phyloP scores from a whole-genome alignment of 64 coral and sea anemone genomes.

The Trachythela sp. region DNA sequence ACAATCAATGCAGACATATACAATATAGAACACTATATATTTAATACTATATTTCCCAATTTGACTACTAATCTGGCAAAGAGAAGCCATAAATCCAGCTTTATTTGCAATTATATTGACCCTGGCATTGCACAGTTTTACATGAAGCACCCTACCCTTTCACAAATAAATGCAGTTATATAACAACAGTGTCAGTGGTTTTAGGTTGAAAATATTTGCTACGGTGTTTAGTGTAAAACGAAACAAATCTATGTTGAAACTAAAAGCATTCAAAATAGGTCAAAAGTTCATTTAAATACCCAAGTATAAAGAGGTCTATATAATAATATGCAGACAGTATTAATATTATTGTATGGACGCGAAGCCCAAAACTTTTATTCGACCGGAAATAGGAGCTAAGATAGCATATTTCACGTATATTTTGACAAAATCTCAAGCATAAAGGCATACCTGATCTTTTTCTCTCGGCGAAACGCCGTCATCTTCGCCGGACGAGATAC shows the following conservation, averaged over 20 bases:
- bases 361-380: too few relatives aligned
- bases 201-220: too few relatives aligned
- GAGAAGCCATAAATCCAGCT: not conserved
- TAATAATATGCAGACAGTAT: too few relatives aligned
- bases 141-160: not conserved
- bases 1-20: not conserved
- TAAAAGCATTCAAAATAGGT: not conserved
- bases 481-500: constrained; percentile 93
- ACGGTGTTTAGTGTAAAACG: not conserved
- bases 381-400: not conserved
- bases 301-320: not conserved
- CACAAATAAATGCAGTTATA: not conserved
- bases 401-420: not conserved
- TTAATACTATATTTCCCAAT: not conserved
- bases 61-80: not conserved
- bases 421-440: not conserved
- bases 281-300: not conserved
- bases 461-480: constrained; percentile 93
- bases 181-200: too few relatives aligned
- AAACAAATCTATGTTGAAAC: not conserved
- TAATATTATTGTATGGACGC: too few relatives aligned
- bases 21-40: not conserved
- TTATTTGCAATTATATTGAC: constrained; percentile 14
- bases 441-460: constrained; percentile 72
- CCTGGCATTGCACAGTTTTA: not conserved